These are phyloP conservation scores for Lynx canadensis DNA, from an alignment of 2,113 vertebrate genomes.

Conservation along the genomic window DNA sequence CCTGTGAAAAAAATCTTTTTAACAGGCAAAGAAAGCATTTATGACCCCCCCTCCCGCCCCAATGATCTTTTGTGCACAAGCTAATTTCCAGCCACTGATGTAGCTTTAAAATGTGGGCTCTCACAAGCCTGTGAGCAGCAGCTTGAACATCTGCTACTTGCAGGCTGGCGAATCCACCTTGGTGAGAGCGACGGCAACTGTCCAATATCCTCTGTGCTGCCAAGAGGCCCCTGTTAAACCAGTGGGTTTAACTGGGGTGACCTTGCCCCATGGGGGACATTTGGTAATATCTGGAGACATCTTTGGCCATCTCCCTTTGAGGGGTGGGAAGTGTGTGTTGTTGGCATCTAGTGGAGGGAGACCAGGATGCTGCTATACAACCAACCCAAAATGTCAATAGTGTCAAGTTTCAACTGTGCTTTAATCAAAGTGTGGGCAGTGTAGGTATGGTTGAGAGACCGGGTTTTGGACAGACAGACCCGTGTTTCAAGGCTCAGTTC, in stretches of 20 bases:
- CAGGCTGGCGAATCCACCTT: neutral
- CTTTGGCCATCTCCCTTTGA: neutral
- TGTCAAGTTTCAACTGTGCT: neutral
- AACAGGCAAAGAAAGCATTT: neutral
- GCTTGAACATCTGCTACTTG: neutral
- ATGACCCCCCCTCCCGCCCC: neutral
- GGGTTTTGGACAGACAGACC: neutral
- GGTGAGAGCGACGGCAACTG: neutral
- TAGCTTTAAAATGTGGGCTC: neutral
- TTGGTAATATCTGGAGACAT: neutral
- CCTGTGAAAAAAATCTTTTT: neutral
- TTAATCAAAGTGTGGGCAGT: neutral
- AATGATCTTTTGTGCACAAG: neutral
- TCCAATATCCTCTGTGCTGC: neutral
- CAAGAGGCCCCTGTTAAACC: neutral
- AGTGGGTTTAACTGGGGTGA: neutral
- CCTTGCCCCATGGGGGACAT: neutral
- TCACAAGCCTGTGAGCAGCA: neutral
- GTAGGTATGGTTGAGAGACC: neutral
- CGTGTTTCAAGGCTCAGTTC: neutral
- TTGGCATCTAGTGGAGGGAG: neutral
- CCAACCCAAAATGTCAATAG: neutral
- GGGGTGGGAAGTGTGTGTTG: neutral
- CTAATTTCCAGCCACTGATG: neutral
- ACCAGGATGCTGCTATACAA: neutral